phyloP scores from a whole-genome alignment of 2,888 invertebrate species.

The Conops quadrifasciatus region DNA sequence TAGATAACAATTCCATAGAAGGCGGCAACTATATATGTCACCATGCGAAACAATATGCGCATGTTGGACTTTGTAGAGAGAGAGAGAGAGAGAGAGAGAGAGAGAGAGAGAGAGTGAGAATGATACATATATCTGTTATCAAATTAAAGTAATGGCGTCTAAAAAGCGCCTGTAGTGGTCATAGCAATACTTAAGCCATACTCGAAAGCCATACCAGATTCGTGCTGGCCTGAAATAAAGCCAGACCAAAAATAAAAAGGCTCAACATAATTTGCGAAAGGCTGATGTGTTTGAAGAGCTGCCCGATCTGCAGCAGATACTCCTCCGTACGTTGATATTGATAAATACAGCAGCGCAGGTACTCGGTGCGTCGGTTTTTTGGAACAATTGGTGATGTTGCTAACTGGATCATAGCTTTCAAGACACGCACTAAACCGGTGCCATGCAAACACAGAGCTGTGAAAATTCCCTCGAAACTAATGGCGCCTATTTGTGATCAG shows the following conservation, averaged over 20 bases:
- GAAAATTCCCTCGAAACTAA: conserved; percentile 57
- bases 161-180: too few species aligned
- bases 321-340: conserved; percentile 52
- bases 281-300: conserved; percentile 53
- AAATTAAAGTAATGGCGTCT: background rate
- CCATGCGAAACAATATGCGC: conserved; percentile 51
- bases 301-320: conserved; percentile 51
- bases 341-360: conserved; percentile 53
- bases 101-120: too few species aligned
- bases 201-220: conserved; percentile 50
- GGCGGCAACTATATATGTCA: conserved; percentile 52
- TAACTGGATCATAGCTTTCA: conserved; percentile 41
- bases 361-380: conserved; percentile 49
- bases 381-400: conserved; percentile 54
- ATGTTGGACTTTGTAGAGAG: background rate
- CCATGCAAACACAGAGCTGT: conserved; percentile 53
- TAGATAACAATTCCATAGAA: conserved; percentile 55
- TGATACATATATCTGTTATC: too few species aligned
- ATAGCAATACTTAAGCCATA: too few species aligned
- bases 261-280: conserved; percentile 56
- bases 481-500: conserved; percentile 46
- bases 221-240: conserved; percentile 53
- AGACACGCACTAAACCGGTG: conserved; percentile 51
- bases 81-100: background rate
- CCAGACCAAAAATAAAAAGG: conserved; percentile 51